These are phyloP conservation scores for Scleropages formosus DNA, from an alignment of 2,797 vertebrate species.

Conservation along the genomic window DNA sequence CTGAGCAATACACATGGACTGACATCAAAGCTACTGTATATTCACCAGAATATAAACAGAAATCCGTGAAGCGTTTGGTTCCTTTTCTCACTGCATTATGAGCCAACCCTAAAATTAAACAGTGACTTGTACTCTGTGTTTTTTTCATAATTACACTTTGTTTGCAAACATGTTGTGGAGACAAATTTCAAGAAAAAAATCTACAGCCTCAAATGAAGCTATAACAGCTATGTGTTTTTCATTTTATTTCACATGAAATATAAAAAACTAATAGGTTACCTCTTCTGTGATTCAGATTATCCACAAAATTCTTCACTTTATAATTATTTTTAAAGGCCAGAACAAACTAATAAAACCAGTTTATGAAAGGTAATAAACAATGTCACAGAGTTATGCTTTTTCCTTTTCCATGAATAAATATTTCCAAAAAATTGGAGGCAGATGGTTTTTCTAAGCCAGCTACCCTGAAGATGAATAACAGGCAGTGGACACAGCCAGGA, in stretches of 20 bases:
- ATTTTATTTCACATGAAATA: not conserved
- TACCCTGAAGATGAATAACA: not conserved
- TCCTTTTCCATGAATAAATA: conserved; percentile 22
- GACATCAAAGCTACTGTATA: conserved; percentile 2
- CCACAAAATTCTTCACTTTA: not conserved
- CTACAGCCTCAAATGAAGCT: conserved; percentile 4
- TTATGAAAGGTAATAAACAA: conserved; percentile 25
- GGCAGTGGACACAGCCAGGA: not conserved
- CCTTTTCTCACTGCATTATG: not conserved
- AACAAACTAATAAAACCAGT: conserved; percentile 21
- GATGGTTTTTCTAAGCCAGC: conserved; percentile 1
- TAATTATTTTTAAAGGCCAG: conserved; percentile 26
- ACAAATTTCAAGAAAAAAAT: conserved; percentile 13
- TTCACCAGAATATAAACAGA: not conserved
- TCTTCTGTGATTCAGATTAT: conserved; percentile 16
- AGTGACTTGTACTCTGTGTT: too few relatives aligned
- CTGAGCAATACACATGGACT: too few relatives aligned
- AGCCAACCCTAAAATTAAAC: not conserved
- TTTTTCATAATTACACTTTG: too few relatives aligned
- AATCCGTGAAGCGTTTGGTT: not conserved
- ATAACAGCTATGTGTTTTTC: conserved; percentile 17
- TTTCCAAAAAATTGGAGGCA: conserved; percentile 11
- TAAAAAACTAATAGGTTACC: conserved; percentile 13
- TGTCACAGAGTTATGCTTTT: conserved; percentile 18
- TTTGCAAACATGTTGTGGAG: too few relatives aligned